A percentile compares a stretch with the other conserved stretches of the same genome.
Conservation (phyloP, 2,888 invertebrate species). For the Baronia brevicornis region DNA sequence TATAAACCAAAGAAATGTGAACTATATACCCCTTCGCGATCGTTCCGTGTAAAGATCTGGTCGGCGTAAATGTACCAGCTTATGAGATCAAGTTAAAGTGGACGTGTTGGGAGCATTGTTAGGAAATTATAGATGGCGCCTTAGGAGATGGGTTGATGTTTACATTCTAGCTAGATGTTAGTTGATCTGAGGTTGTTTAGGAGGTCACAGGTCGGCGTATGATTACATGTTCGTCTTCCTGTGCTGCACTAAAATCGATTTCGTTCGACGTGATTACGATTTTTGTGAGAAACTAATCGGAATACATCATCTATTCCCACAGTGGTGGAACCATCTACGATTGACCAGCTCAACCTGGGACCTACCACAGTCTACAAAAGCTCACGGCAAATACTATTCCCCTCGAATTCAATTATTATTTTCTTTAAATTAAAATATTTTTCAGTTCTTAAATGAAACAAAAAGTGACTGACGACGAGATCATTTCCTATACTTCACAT, state of each 20-base stretch:
- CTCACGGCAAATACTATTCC: too few relatives aligned
- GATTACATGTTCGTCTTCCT: constrained; percentile 64
- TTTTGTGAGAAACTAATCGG: too few relatives aligned
- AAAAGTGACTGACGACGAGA: too few relatives aligned
- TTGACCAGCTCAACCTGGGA: too few relatives aligned
- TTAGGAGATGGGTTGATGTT: constrained; percentile 66
- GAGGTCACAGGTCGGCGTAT: constrained; percentile 59
- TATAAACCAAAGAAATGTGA: constrained; percentile 31
- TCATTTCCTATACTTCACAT: too few relatives aligned
- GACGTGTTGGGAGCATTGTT: constrained; percentile 59
- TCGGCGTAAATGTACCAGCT: constrained; percentile 13
- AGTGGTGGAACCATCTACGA: too few relatives aligned
- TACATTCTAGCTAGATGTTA: constrained; percentile 67
- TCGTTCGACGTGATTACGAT: constrained; percentile 23
- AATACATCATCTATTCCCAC: too few relatives aligned
- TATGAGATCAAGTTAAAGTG: constrained; percentile 33
- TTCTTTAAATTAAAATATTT: too few relatives aligned
- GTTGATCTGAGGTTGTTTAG: constrained; percentile 55
- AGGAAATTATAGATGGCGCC: constrained; percentile 75
- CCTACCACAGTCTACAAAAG: too few relatives aligned
- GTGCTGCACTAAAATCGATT: constrained; percentile 60
- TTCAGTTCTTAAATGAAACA: too few relatives aligned
- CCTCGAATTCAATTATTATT: too few relatives aligned
- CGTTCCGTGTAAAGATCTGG: constrained; percentile 2
- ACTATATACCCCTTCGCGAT: constrained; percentile 19